These are phyloP conservation scores for Syritta pipiens DNA, from an alignment of 2,888 invertebrate genomes.

Conservation along the genomic window DNA sequence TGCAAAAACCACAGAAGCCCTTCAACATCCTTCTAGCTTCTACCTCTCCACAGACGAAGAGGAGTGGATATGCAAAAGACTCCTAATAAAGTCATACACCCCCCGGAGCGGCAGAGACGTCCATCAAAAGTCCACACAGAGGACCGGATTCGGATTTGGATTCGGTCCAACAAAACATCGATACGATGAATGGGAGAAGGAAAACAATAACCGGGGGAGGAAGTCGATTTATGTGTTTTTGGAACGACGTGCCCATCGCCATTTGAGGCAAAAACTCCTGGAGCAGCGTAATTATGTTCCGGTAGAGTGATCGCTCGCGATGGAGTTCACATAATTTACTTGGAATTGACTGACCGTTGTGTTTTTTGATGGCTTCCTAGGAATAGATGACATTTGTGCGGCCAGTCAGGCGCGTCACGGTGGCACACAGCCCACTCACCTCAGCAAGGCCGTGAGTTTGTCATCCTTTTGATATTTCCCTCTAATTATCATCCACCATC, in stretches of 20 bases:
- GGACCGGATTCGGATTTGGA: too few relatives aligned
- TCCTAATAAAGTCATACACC: conserved; percentile 64
- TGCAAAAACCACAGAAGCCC: conserved; percentile 66
- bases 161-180: conserved; percentile 30
- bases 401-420: too few relatives aligned
- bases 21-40: conserved; percentile 50
- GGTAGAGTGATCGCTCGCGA: conserved; percentile 47
- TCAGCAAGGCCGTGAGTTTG: too few relatives aligned
- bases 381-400: too few relatives aligned
- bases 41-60: conserved; percentile 13
- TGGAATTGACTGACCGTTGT: conserved; percentile 39
- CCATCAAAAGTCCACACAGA: conserved; percentile 45
- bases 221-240: too few relatives aligned
- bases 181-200: conserved; percentile 40
- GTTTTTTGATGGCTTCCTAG: background rate
- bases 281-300: conserved; percentile 61
- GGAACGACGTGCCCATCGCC: too few relatives aligned
- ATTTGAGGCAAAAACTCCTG: conserved; percentile 6
- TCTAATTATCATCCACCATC: too few relatives aligned
- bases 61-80: conserved; percentile 58
- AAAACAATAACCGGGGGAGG: conserved; percentile 48
- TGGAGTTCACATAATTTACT: conserved; percentile 36
- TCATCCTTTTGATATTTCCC: too few relatives aligned
- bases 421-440: too few relatives aligned
- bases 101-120: conserved; percentile 24